Evolutionary conservation across 2,888 invertebrate species (phyloP).

Genomic region (Bombylius discolor): DNA sequence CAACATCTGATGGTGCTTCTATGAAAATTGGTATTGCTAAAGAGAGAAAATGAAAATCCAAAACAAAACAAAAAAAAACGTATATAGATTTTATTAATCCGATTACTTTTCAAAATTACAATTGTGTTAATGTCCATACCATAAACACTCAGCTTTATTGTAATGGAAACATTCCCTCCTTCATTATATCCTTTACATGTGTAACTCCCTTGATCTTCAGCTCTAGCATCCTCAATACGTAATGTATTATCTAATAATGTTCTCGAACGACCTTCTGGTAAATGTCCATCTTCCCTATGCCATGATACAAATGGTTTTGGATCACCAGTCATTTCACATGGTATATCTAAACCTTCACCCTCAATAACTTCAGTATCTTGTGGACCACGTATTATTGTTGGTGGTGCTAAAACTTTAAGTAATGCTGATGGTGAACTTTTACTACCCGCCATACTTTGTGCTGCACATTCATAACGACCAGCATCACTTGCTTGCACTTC

Average conservation of each 20-base stretch:
- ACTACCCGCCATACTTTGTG: conserved; percentile 23
- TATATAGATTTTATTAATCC: neutral
- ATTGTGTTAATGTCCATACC: conserved; percentile 12
- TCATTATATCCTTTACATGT: conserved; percentile 21
- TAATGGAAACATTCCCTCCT: conserved; percentile 21
- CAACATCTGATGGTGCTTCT: conserved; percentile 20
- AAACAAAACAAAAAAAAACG: neutral
- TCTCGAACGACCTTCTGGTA: conserved; percentile 21
- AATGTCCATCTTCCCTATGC: conserved; percentile 18
- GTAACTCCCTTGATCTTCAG: conserved; percentile 21
- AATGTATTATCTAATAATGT: conserved; percentile 22
- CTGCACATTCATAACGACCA: conserved; percentile 22
- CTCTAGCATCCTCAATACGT: conserved; percentile 20
- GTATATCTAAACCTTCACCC: conserved; percentile 21
- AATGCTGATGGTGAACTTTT: conserved; percentile 19
- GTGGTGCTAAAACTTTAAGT: conserved; percentile 21
- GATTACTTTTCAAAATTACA: neutral
- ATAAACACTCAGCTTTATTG: conserved; percentile 20
- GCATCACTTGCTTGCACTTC: conserved; percentile 21
- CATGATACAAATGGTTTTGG: conserved; percentile 19
- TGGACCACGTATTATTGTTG: conserved; percentile 19
- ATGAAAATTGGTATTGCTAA: conserved; percentile 21
- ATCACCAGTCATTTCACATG: conserved; percentile 19
- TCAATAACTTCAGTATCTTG: conserved; percentile 23
- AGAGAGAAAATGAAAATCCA: neutral